Evolutionary conservation across 2,797 vertebrate species (phyloP), one percentile per base, ranked within the genome.

Genomic region (Holocentrus rufus): DNA sequence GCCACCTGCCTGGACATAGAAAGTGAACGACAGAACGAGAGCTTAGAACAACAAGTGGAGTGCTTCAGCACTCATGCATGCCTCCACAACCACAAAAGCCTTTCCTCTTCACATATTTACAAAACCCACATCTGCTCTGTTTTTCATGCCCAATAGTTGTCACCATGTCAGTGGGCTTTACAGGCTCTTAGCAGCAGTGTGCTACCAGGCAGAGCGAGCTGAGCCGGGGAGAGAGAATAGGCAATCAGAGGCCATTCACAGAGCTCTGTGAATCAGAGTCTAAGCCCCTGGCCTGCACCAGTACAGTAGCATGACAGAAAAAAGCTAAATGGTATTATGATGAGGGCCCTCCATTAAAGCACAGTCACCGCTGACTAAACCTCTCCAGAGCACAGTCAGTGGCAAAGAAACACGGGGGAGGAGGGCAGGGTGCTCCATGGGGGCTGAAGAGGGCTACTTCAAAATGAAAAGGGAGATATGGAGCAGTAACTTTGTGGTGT

Each of bases 201-300:
- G 87, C 82, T 87, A 90, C 78, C 72, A 90, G 85, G 88, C 87
- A 84, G 77, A 85, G 84, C 64, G 42, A 89, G 82, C 82, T 77
- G 84, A 87, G 88, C 85, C 50, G 79, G 65, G 80, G 85, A 30
- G 49, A 88, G 79, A 91, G 90, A 93, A 93, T 90, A 91, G 88
- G 90, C 89, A 92, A 92, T 92, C 92, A 89, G 85, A 81, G 86
- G 79, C 85, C 89, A 92, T 94, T 94, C 92, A 93, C 71, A 77
- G 78, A 83, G 86, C 82, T 77, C 79, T 75, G 76, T 86, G 90
- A 90, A 86, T 88, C 81, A 84, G 65, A 86, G 81, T 82, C 79
- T 90, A 86, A 90, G 85, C 88, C 77, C 82, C 69, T 77, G 86
- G 90, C 83, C 88, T 77, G 81, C 76, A 85, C 88, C 88, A 82